Conservation (phyloP, 1,140 invertebrate species). For the Gryon sp. region DNA sequence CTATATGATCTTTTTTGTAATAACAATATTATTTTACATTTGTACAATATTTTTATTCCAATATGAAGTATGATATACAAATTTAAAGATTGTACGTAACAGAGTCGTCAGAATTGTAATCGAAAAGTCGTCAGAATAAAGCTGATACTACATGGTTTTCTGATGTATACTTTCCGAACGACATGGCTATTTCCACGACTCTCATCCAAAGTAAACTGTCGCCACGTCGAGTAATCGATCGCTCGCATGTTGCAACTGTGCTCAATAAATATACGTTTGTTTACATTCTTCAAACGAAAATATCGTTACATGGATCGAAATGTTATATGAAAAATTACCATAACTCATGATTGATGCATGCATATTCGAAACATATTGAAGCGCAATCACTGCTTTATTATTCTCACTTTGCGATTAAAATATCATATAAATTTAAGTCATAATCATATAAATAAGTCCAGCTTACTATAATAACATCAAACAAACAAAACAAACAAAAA, state of each 20-base stretch:
- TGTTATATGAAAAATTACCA: too few relatives aligned
- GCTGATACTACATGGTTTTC: constrained; percentile 40
- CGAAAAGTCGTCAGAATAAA: too few relatives aligned
- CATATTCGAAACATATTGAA: too few relatives aligned
- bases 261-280: constrained; percentile 58
- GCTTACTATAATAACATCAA: too few relatives aligned
- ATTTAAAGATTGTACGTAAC: constrained; percentile 46
- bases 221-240: constrained; percentile 40
- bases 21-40: neutral
- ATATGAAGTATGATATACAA: neutral
- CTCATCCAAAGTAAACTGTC: constrained; percentile 55
- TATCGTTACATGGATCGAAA: constrained; percentile 45
- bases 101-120: constrained; percentile 31
- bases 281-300: constrained; percentile 57
- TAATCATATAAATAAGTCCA: too few relatives aligned
- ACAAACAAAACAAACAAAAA: too few relatives aligned
- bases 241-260: constrained; percentile 30
- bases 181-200: constrained; percentile 50
- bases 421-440: too few relatives aligned
- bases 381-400: too few relatives aligned
- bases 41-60: neutral
- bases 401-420: too few relatives aligned
- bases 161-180: constrained; percentile 45
- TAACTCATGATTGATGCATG: too few relatives aligned
- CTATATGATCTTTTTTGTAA: neutral